Percentiles rank a stretch among this genome's conserved stretches.
These are phyloP conservation scores for Pachycephala philippinensis DNA, from an alignment of 2,113 vertebrate species.

Conservation along the genomic window DNA sequence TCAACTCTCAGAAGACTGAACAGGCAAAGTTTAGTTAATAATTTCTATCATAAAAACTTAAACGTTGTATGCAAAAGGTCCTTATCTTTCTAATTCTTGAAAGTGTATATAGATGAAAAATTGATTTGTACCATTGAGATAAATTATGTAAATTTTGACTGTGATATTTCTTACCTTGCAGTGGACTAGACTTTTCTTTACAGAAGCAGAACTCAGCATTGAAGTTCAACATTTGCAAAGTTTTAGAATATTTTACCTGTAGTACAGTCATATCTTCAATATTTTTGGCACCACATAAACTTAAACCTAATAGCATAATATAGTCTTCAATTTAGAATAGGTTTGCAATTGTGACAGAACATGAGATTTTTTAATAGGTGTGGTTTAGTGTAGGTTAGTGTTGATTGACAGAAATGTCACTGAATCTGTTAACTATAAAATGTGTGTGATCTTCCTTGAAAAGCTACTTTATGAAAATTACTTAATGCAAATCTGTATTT, in stretches of 20 bases:
- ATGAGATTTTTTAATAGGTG: background rate
- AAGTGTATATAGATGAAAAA: background rate
- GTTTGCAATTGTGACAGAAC: background rate
- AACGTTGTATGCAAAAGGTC: background rate
- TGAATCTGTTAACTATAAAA: background rate
- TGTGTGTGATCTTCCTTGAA: background rate
- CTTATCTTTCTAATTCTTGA: background rate
- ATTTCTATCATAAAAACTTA: background rate
- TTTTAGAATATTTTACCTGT: background rate
- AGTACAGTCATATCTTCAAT: background rate
- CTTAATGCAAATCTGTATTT: background rate
- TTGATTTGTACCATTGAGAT: background rate
- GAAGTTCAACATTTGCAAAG: background rate
- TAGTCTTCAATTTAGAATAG: background rate
- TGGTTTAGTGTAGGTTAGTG: background rate
- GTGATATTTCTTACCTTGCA: background rate
- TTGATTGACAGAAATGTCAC: background rate
- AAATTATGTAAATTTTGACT: background rate
- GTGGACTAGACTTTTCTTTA: background rate
- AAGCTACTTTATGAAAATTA: background rate
- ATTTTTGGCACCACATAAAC: background rate
- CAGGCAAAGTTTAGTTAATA: background rate
- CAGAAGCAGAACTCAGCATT: background rate
- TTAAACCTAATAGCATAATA: background rate
- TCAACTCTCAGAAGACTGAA: background rate